Evolutionary conservation across 2,888 invertebrate genomes (phyloP).

Genomic region (Agrenia bidenticulata): DNA sequence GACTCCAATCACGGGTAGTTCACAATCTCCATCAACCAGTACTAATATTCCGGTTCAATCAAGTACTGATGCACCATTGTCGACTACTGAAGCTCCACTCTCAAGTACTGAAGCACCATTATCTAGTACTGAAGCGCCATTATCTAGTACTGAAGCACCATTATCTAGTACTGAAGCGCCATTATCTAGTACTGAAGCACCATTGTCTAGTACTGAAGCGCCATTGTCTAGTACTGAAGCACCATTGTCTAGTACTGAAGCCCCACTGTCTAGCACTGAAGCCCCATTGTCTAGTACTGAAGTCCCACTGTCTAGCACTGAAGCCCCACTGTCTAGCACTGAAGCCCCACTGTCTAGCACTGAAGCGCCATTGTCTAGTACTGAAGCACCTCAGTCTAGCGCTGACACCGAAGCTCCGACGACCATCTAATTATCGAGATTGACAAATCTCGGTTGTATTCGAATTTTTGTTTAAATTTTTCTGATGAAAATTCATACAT

Average conservation of each 20-base stretch:
- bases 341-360: too few relatives aligned
- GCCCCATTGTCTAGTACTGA: background rate
- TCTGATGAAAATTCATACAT: too few relatives aligned
- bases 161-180: background rate
- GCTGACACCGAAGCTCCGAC: constrained; percentile 3
- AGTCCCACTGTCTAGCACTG: background rate
- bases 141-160: background rate
- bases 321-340: background rate
- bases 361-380: background rate
- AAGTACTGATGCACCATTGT: background rate
- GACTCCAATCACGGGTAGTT: background rate
- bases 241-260: background rate
- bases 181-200: background rate
- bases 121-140: background rate
- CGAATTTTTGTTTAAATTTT: too few relatives aligned
- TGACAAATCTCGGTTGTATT: too few relatives aligned
- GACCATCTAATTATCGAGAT: too few relatives aligned
- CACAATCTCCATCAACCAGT: background rate
- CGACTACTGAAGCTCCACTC: background rate
- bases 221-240: background rate
- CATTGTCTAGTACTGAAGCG: background rate
- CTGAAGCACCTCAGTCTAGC: background rate
- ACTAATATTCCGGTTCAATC: background rate
- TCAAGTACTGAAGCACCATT: background rate
- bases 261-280: background rate